Percentiles rank a stretch among this genome's conserved stretches.
phyloP scores from a whole-genome alignment of 2,113 vertebrate genomes.

The Noturus placidus region DNA sequence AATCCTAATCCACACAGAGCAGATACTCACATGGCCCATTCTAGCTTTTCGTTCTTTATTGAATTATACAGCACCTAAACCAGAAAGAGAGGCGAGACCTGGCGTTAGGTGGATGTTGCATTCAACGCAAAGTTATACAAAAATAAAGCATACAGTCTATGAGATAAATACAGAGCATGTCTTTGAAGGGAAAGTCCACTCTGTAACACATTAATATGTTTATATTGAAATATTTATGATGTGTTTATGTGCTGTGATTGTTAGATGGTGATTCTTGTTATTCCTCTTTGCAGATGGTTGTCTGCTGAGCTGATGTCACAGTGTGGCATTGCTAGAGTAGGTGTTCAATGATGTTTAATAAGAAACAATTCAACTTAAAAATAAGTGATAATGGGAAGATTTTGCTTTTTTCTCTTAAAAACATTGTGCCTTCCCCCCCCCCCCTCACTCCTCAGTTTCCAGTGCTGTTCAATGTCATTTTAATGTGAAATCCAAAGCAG shows the following conservation, averaged over 20 bases:
- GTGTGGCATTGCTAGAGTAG: neutral
- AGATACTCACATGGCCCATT: slow-evolving; percentile 96
- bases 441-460: neutral
- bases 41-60: slow-evolving; percentile 98
- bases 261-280: neutral
- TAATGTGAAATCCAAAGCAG: neutral
- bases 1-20: slow-evolving; percentile 1
- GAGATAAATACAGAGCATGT: neutral
- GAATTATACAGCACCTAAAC: slow-evolving; percentile 91
- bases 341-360: neutral
- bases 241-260: neutral
- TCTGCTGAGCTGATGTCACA: neutral
- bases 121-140: neutral
- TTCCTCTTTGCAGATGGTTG: neutral
- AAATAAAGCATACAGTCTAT: neutral
- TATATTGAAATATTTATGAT: neutral
- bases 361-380: neutral
- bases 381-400: neutral
- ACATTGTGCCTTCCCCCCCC: neutral
- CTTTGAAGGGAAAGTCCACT: neutral
- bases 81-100: slow-evolving; percentile 47
- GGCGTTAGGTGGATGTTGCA: neutral
- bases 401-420: neutral
- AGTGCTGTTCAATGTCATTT: neutral
- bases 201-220: neutral